phyloP scores from a whole-genome alignment of 1,140 invertebrate genomes.

The Leptopilina boulardi region DNA sequence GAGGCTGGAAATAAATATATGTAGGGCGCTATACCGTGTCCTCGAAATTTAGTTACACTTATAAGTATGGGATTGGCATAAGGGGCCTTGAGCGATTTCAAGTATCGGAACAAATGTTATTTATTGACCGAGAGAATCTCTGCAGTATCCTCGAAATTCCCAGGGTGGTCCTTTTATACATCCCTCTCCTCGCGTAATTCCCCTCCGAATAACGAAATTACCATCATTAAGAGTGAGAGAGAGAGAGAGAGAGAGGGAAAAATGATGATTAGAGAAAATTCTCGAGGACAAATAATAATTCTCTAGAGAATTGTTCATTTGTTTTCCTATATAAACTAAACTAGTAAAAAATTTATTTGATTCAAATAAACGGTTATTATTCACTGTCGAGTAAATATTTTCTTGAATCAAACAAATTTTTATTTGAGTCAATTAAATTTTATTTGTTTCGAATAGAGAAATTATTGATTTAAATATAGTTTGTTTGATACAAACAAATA shows the following conservation, averaged over 20 bases:
- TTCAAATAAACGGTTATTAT: too few species aligned
- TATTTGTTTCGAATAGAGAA: too few species aligned
- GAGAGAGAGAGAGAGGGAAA: background rate
- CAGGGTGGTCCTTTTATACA: slow-evolving; percentile 67
- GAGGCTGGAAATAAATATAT: slow-evolving; percentile 44
- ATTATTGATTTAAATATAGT: too few species aligned
- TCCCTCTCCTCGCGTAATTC: too few species aligned
- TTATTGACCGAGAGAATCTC: slow-evolving; percentile 73
- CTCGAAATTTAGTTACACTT: slow-evolving; percentile 67
- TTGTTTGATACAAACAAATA: too few species aligned
- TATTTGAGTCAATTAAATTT: too few species aligned
- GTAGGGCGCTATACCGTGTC: slow-evolving; percentile 47
- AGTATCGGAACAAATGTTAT: slow-evolving; percentile 76
- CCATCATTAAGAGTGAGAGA: background rate
- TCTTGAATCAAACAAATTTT: too few species aligned
- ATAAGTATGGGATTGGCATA: slow-evolving; percentile 42
- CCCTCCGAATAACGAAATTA: slow-evolving; percentile 39
- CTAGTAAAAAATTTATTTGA: too few species aligned
- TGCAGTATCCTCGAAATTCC: slow-evolving; percentile 70
- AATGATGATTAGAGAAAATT: background rate
- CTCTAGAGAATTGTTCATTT: too few species aligned
- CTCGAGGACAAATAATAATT: too few species aligned
- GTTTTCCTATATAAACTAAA: too few species aligned
- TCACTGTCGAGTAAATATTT: too few species aligned
- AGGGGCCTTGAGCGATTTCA: slow-evolving; percentile 60